Evolutionary conservation across 2,888 invertebrate species (phyloP), one percentile per base, ranked within the genome.

Genomic region (Trachelus troglodyta): DNA sequence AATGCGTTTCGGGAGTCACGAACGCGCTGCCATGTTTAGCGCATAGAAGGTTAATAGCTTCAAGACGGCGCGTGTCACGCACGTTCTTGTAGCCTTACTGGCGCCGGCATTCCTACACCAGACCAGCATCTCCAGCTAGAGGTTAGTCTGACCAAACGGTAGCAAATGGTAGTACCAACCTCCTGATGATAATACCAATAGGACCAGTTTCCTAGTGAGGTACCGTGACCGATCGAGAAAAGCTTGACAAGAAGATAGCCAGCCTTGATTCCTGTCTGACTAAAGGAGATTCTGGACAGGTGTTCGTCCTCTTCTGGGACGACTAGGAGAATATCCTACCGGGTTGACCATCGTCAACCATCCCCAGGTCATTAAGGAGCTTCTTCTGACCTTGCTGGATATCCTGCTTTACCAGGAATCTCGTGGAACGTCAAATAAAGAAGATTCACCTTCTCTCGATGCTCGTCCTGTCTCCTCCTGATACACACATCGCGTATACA

Each of bases 141-240:
- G 56, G 56, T 9, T 56, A 56, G 56, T 56, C 56, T 23, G 23
- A 56, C 23, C 23, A 56, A 56, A 23, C 56, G 56, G 56, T 56
- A 56, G 56, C 23, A 23, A 56, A 23, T 2, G 56, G 56, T 23
- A 23, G 23, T 56, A 56, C 23, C 23, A 56, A 56, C 23, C 23
- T 23, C 56, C 23, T 56, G 56, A 56, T 3, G 56, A 40, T 15
- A 40, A 40, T 40, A 40, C 40, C 40, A 40, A 40, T 40, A 40
- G 84, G 86, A 86, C 87, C 82, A 85, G 87, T 87, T 88, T 87
- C 86, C 85, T 83, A 84, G 81, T 85, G 82, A 78, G 85, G 85
- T 83, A 83, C 81, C 75, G 85, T 85, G 84, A 82, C 81, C 80
- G 82, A 85, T 85, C 85, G 82, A 85, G 81, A 85, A 85, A 84